Evolutionary conservation across 2,113 vertebrate genomes (phyloP).

Genomic region (Motacilla tschutschensis): DNA sequence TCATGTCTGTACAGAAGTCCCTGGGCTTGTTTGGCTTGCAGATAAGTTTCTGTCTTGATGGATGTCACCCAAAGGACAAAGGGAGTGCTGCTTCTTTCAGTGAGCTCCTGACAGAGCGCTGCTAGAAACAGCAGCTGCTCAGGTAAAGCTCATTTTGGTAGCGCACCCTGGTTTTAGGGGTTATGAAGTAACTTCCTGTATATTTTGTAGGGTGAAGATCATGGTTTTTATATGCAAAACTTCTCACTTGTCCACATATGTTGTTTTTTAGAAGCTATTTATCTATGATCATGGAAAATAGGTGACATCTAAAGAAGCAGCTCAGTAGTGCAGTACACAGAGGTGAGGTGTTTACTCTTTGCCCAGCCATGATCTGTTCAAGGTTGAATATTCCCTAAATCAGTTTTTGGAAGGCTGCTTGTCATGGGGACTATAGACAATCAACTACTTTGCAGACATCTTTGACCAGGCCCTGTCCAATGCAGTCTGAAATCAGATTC

Average conservation of each 20-base stretch:
- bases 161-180: not conserved
- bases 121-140: not conserved
- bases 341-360: not conserved
- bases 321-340: not conserved
- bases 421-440: not conserved
- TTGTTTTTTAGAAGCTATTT: not conserved
- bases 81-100: not conserved
- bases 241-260: fast-evolving
- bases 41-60: not conserved
- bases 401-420: not conserved
- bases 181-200: not conserved
- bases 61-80: not conserved
- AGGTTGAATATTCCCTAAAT: not conserved
- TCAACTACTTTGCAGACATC: fast-evolving
- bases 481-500: not conserved
- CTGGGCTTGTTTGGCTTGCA: not conserved
- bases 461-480: not conserved
- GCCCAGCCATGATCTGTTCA: not conserved
- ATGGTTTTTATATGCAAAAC: not conserved
- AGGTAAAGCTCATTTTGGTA: fast-evolving
- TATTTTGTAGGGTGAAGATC: not conserved
- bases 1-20: not conserved
- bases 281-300: not conserved
- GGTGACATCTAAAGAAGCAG: not conserved
- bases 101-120: not conserved